Base-by-base conservation (phyloP, 2,888 invertebrate species). In the Nebria brevicollis region DNA sequence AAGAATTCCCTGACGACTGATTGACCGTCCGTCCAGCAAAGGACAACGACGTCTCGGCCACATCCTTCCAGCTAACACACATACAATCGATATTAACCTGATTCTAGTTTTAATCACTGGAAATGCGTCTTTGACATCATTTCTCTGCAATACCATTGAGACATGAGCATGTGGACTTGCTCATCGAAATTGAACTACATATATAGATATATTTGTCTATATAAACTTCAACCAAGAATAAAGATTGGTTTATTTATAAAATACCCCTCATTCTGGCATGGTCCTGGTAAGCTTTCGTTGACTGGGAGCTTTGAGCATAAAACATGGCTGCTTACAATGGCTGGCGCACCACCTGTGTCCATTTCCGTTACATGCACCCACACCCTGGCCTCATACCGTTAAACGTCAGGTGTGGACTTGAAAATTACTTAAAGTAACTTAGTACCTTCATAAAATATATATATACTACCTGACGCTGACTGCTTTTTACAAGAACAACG, bases 381-480 rank as follows among this genome's bases (percentile, higher is more conserved):
- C 43, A 5, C 20, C 26, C 64, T 68, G 75, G 66, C 72, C 75
- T 34, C 68, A 70, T 66, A 73, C 72, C 79, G 79, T 75, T 81
- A 72, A 81, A 81, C 81, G 76, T 81, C 81, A 81, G 81, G 81
- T 81, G 81, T 73, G 77, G 81, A 81, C 81, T 81, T 81, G 76
- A 81, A 81, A 81, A 81, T 81, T 81, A 81, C 81, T 81, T 81
- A 81, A 77, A 81, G 81, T 81, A 81, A 81, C 81, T 76, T 81
- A 81, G 77, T 81, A 64, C 81, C 73, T 66, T 72, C 77, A 81
- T 81, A 81, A 81, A 81, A 77, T 81, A 81, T 81, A 81, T 76
- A 54, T 54, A 54, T 54, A 54, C 54, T 54, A 76, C 72, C 77
- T 80, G 80, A 77, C 77, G 72, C 72, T 66, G 66, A 72, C 77